Evolutionary conservation across 2,113 vertebrate species (phyloP).

Genomic region (Columbina picui): DNA sequence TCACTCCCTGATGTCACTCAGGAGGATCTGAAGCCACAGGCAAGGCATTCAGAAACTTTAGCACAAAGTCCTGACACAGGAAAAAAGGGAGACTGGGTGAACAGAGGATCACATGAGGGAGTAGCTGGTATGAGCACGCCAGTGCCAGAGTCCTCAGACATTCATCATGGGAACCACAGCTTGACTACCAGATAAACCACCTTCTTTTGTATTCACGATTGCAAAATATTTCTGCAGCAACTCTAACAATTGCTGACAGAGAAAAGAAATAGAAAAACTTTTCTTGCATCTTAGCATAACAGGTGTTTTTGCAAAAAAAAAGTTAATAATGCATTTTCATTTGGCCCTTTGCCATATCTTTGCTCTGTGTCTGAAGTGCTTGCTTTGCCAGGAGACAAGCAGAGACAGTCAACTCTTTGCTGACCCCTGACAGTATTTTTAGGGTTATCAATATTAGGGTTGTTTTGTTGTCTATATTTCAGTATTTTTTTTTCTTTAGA

Average conservation of each 20-base stretch:
- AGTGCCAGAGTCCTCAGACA: background rate
- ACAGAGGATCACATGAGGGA: background rate
- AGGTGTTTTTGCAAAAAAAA: background rate
- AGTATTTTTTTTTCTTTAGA: background rate
- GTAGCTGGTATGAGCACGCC: background rate
- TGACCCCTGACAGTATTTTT: background rate
- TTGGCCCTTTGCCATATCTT: background rate
- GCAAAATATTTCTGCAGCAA: background rate
- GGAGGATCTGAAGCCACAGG: background rate
- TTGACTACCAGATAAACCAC: background rate
- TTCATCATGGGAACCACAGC: background rate
- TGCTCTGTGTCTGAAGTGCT: background rate
- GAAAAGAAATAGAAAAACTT: background rate
- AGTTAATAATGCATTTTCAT: background rate
- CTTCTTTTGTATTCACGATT: background rate
- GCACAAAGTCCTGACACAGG: background rate
- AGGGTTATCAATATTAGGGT: background rate
- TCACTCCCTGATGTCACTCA: background rate
- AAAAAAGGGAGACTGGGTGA: background rate
- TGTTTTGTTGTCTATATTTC: background rate
- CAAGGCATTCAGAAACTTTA: background rate
- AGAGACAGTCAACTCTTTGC: background rate
- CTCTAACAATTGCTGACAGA: background rate
- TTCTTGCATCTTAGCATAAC: background rate
- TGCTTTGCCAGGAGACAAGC: background rate